Evolutionary conservation across 2,113 vertebrate species (phyloP).

Genomic region (Candoia aspera): DNA sequence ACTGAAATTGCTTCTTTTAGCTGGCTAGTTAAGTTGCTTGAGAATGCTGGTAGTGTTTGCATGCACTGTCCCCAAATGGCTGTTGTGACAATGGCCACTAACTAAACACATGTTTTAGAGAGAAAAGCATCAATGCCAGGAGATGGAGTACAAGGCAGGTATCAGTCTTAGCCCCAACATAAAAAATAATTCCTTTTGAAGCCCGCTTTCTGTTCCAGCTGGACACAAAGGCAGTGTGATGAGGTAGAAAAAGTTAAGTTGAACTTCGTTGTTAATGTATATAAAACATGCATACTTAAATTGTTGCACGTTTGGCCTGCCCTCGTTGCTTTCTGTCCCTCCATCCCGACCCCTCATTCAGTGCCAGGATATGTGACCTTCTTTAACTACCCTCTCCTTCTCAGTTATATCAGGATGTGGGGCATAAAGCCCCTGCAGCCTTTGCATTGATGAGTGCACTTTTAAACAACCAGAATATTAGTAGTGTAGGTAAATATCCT

Average conservation of each 20-base stretch:
- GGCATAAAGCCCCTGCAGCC: background rate
- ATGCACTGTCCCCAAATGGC: background rate
- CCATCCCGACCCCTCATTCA: no score
- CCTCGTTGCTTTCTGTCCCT: no score
- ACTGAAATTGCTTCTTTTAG: background rate
- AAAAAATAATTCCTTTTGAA: background rate
- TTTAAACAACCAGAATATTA: background rate
- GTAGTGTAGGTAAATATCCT: background rate
- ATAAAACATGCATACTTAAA: background rate
- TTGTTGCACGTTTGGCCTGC: background rate
- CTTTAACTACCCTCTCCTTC: no score
- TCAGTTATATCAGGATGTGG: no score
- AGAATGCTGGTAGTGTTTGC: background rate
- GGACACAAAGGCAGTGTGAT: no score
- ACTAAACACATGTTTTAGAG: background rate
- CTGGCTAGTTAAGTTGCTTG: background rate
- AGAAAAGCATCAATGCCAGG: background rate
- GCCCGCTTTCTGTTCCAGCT: background rate
- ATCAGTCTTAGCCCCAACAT: background rate
- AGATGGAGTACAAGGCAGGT: background rate
- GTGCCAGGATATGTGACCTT: no score
- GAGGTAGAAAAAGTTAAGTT: background rate
- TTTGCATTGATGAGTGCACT: background rate
- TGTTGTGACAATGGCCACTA: background rate
- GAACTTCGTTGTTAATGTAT: background rate